Base-by-base conservation (phyloP, 1,140 invertebrate species). In the Cotesia chilonis region DNA sequence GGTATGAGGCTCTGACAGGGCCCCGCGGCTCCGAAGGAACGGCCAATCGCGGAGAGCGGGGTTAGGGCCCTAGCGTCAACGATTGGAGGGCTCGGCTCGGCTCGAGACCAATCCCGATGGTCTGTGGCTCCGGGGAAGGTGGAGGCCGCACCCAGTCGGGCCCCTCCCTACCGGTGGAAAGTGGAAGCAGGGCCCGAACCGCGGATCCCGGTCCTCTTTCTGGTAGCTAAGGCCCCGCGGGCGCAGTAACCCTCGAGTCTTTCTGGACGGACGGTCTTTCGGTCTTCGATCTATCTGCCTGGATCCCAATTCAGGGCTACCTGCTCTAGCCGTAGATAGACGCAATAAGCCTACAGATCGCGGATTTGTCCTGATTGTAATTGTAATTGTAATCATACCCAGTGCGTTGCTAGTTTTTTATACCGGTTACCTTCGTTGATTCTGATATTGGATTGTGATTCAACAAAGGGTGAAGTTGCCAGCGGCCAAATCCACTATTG, bases 161-260 rank as follows among this genome's bases (percentile, higher is more conserved):
- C 10, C 78, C 80, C 80, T 76, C 79, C 78, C 72, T 41, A 28
- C 28, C 28, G 63, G 64, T 36, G 70, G 59, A 47, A 47, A 68
- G 28, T 71, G 55, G 51, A 63, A 71, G 54, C 74, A 68, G 59
- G 67, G 75, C 74, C 75, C 28, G 28, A 28, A 28, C 28, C 28
- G 28, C 28, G 28, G 28, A 28, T 28, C 28, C 7, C 41, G 41
- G 41, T 47, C 41, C 80, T 81, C 80, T 85, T 82, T 83, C 83
- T 85, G 82, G 85, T 86, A 85, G 84, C 83, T 81, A 84, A 85
- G 85, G 85, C 85, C 85, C 84, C 79, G 83, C 85, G 84, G 86
- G 86, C 86, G 78, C 85, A 87, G 86, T 87, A 85, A 86, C 84
- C 85, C 84, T 85, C 84, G 80, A 86, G 85, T 86, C 82, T 81